A percentile compares a stretch with the other conserved stretches of the same genome.
These are phyloP conservation scores for Cichladusa arquata DNA, from an alignment of 2,113 vertebrate species.

Conservation along the genomic window DNA sequence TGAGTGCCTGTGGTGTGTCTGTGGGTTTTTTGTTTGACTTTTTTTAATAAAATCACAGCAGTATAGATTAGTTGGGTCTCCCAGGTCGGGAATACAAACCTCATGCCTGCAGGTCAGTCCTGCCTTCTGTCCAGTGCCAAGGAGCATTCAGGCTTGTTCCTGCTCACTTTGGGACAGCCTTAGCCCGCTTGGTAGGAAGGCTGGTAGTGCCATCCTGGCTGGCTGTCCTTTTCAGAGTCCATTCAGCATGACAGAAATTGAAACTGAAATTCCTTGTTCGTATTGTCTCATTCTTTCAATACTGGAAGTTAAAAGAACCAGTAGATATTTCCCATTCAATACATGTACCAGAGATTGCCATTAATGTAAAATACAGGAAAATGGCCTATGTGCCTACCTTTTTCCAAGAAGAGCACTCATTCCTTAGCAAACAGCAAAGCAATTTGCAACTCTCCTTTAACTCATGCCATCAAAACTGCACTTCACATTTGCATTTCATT, in stretches of 20 bases:
- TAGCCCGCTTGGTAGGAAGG: background rate
- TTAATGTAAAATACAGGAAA: background rate
- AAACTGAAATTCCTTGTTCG: background rate
- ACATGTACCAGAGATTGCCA: background rate
- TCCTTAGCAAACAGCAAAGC: background rate
- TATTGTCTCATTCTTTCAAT: background rate
- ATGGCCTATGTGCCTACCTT: background rate
- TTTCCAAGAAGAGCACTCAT: background rate
- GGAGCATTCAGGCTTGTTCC: background rate
- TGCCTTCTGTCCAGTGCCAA: accelerated
- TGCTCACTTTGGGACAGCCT: background rate
- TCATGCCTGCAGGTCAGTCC: background rate
- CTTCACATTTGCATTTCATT: background rate
- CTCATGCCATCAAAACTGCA: background rate
- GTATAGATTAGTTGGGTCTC: background rate
- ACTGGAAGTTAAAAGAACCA: background rate
- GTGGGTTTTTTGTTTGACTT: background rate
- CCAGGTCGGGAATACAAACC: background rate
- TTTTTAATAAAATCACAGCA: background rate
- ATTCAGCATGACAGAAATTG: background rate
- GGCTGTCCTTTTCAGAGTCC: background rate
- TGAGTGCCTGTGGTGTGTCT: background rate
- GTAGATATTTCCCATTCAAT: background rate
- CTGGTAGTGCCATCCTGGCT: background rate
- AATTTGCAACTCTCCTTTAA: background rate